These are phyloP conservation scores for Trochalopteron elliotii DNA, from an alignment of 2,113 vertebrate genomes.

Conservation along the genomic window DNA sequence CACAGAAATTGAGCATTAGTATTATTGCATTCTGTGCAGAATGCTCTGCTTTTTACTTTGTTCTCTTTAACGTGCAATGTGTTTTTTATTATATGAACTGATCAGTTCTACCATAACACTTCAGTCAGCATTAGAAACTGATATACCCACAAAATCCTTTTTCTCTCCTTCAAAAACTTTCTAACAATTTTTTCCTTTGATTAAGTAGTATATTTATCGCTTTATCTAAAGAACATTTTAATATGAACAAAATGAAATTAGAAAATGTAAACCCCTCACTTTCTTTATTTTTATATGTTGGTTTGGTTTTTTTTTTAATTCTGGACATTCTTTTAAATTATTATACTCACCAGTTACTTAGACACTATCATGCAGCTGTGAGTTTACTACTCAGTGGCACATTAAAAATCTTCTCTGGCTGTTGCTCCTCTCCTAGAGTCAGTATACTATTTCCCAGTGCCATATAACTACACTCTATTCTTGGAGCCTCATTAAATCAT, in stretches of 20 bases:
- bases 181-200: background rate
- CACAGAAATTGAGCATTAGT: background rate
- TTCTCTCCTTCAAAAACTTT: background rate
- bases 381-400: conserved; percentile 5
- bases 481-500: background rate
- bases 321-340: background rate
- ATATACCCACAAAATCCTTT: background rate
- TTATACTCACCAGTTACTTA: background rate
- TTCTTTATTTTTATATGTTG: background rate
- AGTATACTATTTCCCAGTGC: background rate
- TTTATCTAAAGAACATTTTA: background rate
- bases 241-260: background rate
- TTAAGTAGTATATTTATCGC: background rate
- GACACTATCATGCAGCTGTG: background rate
- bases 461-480: background rate
- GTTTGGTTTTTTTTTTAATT: background rate
- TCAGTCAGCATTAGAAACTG: background rate
- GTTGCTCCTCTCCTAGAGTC: background rate
- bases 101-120: background rate
- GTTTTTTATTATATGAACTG: background rate
- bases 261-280: background rate
- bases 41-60: background rate
- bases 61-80: background rate
- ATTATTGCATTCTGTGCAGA: background rate
- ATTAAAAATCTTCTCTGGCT: background rate